Evolutionary conservation across 1,140 invertebrate genomes (phyloP), one percentile per base, ranked within the genome.

Genomic region (Geopemphigus sp.): DNA sequence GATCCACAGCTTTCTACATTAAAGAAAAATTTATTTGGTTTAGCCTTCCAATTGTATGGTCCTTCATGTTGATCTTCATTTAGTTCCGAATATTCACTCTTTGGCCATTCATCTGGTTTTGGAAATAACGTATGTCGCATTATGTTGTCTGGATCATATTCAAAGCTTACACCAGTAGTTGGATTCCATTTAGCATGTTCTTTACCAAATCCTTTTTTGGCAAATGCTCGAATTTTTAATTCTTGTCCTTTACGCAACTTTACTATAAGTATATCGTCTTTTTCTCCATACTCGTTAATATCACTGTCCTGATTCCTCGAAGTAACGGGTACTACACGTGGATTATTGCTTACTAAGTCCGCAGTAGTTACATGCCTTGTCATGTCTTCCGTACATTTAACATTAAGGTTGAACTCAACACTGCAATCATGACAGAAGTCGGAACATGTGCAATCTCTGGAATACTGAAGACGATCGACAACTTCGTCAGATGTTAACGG

Each of bases 151-250:
- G 98, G 98, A 88, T 99, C 98, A 89, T 99, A 99, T 87, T 99
- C 98, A 87, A 99, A 99, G 56, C 93, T 93, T 17, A 99, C 97
- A 80, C 96, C 96, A 82, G 94, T 94, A 1, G 98, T 99, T 17
- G 98, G 98, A 88, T 99, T 99, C 98, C 98, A 99, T 87, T 99
- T 99, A 1, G 98, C 98, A 88, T 99, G 98, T 85, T 99, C 98
- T 86, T 99, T 99, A 3, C 96, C 98, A 88, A 99, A 99, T 45
- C 97, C 93, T 85, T 84, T 85, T 82, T 91, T 90, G 0, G 97
- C 98, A 89, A 96, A 99, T 22, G 96, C 98, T 84, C 93, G 89
- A 17, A 99, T 87, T 85, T 98, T 98, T 17, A 99, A 84, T 85
- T 99, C 96, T 86, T 99, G 98, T 0, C 97, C 97, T 87, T 98